Base-by-base conservation (phyloP, 2,113 vertebrate genomes). In the Paracanthobrama guichenoti region DNA sequence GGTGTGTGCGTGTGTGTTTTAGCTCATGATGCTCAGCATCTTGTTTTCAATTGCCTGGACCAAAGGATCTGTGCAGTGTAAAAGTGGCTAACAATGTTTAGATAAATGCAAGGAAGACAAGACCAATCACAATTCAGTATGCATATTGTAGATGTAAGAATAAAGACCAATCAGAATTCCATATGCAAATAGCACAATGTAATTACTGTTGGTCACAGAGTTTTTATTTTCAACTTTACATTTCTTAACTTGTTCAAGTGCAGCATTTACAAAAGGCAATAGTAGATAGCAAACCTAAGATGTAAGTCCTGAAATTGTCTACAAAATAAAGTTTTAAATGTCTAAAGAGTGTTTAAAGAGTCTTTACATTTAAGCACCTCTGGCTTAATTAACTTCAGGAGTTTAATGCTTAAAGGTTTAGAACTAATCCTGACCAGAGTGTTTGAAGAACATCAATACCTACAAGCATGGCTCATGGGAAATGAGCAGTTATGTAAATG, bases 401-500 rank as follows among this genome's bases (percentile, higher is more conserved):
- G 35, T 20, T 42, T 42, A 22, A 69, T 42, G 66, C 35, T 4
- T 11, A 12, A 31, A 42, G 66, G 20, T 69, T 69, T 69, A 22
- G 18, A 39, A 42, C 9, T 69, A 69, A 69, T 69, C 66, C 67
- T 13, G 10, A 42, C 31, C 35, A n/a, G 35, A 69, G 67, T 2
- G 35, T 22, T 42, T 22, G 20, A 71, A 42, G 67, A 71, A 71
- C n/a, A n/a, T 6, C 35, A 71, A 42, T n/a, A 42, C 67, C 22
- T 42, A 71, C 35, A 42, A 42, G 35, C 67, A 42, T 20, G 6
- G 35, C 20, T n/a, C 28, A 59, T 59, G 75, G 11, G 20, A 77
- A 59, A 77, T 77, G n/a, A 59, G 2, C 28, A 77, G 53, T 39
- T 59, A 39, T 77, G 31, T n/a, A 71, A 71, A 71, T 71, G 31